These are phyloP conservation scores for Galbula dea DNA, from an alignment of 2,113 vertebrate genomes.

Conservation along the genomic window DNA sequence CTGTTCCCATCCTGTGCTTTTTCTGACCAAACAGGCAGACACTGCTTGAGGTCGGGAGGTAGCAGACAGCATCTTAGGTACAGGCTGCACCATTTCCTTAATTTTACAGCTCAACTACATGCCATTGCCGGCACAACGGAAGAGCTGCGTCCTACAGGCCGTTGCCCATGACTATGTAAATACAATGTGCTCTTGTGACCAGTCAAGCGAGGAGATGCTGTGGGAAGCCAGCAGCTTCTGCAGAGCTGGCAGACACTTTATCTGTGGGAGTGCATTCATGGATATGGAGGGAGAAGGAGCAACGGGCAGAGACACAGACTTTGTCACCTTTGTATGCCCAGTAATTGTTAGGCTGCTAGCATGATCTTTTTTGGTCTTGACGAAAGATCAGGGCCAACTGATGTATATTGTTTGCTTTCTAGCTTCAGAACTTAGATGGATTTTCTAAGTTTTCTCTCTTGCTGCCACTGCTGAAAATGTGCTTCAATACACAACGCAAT, in stretches of 20 bases:
- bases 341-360: background rate
- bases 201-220: background rate
- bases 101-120: background rate
- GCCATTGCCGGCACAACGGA: background rate
- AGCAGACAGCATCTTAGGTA: background rate
- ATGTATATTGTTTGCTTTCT: background rate
- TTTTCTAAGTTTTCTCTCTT: background rate
- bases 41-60: background rate
- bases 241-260: background rate
- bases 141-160: background rate
- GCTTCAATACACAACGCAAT: background rate
- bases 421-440: background rate
- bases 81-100: background rate
- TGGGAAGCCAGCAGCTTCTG: background rate
- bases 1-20: rapidly evolving
- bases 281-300: background rate
- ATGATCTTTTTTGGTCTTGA: background rate
- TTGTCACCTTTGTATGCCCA: background rate
- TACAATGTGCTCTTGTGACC: background rate
- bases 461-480: background rate
- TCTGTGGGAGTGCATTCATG: background rate
- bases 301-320: background rate
- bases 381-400: background rate
- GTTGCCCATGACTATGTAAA: constrained; percentile 41
- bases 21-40: background rate